Evolutionary conservation across 2,113 vertebrate genomes (phyloP), one percentile per base, ranked within the genome.

Genomic region (Lamprologus callipterus): DNA sequence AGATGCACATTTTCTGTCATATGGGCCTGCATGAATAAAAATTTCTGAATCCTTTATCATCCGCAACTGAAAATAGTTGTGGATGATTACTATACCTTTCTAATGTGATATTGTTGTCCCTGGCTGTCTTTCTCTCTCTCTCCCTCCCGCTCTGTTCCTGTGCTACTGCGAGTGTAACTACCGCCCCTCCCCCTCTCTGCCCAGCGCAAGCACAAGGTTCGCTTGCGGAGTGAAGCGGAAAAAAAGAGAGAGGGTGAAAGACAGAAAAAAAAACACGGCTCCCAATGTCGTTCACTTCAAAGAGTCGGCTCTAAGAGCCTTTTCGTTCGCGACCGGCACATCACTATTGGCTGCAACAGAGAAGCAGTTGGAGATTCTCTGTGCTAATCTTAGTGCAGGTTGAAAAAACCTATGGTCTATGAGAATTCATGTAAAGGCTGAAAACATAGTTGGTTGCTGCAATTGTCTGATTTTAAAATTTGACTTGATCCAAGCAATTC

Each of bases 221-320:
- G 1, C 0, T 0, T 28, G 12, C 0, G 0, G 13, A 57, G 54
- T 26, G 23, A 57, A 26, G 54, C 3, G 1, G 54, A 0, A 5
- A 9, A 23, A 17, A 26, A 57, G 5, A 58, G 55, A 58, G 55
- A 58, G 13, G 55, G 13, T 58, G 26, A 6, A 28, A 28, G 1
- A 28, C 26, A 58, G 7, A 8, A 13, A 23, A 28, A 28, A 58
- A 58, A 58, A 1, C 13, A 58, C 2, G 1, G 0, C 55, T 58
- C 55, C 0, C 55, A 58, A 16, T 58, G 26, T 58, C 5, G 2
- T 31, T 58, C 55, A 58, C 55, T 58, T 58, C 26, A 58, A 31
- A 31, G 55, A 31, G 14, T 31, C 5, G 55, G 55, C 8, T 58
- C 55, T 31, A 31, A 58, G 55, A 58, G 13, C 5, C 26, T 3